phyloP scores from a whole-genome alignment of 1,140 invertebrate genomes.

The Cyclina sinensis region DNA sequence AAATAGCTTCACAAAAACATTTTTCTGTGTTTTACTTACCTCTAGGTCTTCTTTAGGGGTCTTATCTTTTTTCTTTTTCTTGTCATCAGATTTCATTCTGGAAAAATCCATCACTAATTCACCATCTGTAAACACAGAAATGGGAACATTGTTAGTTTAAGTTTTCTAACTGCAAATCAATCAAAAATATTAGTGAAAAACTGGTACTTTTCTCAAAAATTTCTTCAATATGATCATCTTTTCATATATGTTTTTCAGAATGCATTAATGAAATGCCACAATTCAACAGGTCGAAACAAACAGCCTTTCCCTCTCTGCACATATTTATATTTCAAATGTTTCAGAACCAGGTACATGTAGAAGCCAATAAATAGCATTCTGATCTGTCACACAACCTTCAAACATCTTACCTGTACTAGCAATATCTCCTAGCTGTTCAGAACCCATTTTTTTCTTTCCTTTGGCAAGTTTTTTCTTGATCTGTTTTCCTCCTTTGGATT shows the following conservation, averaged over 20 bases:
- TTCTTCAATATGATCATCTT: too few relatives aligned
- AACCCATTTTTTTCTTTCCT: constrained; percentile 46
- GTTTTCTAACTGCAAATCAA: too few relatives aligned
- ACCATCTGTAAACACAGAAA: constrained; percentile 20
- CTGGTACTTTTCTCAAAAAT: too few relatives aligned
- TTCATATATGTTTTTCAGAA: too few relatives aligned
- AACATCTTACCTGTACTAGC: constrained; percentile 22
- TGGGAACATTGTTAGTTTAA: too few relatives aligned
- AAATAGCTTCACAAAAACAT: background rate
- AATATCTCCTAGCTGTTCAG: constrained; percentile 51
- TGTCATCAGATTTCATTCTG: constrained; percentile 67
- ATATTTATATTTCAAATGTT: background rate
- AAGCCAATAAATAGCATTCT: background rate
- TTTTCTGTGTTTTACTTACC: constrained; percentile 18
- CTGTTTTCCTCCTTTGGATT: background rate
- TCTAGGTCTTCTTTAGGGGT: constrained; percentile 50
- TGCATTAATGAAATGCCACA: too few relatives aligned
- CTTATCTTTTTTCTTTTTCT: constrained; percentile 65
- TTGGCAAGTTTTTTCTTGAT: constrained; percentile 51
- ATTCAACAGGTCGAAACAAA: too few relatives aligned
- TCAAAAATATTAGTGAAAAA: too few relatives aligned
- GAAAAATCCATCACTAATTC: constrained; percentile 63
- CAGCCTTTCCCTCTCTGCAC: background rate
- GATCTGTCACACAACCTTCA: background rate
- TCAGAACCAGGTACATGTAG: too few relatives aligned